phyloP scores from a whole-genome alignment of 2,113 vertebrate species.

The Equus quagga region DNA sequence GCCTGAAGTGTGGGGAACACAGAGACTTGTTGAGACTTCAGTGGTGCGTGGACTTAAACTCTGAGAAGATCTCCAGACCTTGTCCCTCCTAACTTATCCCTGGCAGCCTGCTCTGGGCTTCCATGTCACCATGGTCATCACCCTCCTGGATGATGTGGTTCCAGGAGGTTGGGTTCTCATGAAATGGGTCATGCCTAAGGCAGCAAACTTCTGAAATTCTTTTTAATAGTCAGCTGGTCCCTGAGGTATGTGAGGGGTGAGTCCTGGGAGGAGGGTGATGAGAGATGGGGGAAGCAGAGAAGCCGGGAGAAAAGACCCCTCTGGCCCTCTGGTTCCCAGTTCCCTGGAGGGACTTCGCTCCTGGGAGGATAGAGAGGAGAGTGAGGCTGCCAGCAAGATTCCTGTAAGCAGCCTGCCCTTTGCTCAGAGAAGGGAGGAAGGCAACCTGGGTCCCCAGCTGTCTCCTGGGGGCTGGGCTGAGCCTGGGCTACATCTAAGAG shows the following conservation, averaged over 20 bases:
- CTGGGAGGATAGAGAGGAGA: not conserved
- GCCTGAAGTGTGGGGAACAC: not conserved
- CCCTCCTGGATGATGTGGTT: not conserved
- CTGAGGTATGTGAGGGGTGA: rapidly evolving
- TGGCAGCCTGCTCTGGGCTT: not conserved
- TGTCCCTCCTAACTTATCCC: not conserved
- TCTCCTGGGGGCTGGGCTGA: not conserved
- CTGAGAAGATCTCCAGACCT: not conserved
- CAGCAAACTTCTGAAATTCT: not conserved
- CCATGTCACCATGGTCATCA: rapidly evolving
- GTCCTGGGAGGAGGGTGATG: not conserved
- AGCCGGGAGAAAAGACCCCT: not conserved
- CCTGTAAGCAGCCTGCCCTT: not conserved
- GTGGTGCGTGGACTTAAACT: not conserved
- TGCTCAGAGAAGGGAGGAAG: not conserved
- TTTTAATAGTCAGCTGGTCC: not conserved
- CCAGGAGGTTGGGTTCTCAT: not conserved
- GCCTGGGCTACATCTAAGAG: not conserved
- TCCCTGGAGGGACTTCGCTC: not conserved
- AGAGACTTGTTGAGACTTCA: not conserved
- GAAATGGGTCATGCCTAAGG: not conserved
- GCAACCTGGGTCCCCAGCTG: not conserved
- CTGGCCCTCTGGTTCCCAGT: not conserved
- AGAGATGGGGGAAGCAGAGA: not conserved
- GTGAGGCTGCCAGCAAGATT: not conserved